These are phyloP conservation scores for Eupelmus urozonus DNA, from an alignment of 2,888 invertebrate genomes.

Conservation along the genomic window DNA sequence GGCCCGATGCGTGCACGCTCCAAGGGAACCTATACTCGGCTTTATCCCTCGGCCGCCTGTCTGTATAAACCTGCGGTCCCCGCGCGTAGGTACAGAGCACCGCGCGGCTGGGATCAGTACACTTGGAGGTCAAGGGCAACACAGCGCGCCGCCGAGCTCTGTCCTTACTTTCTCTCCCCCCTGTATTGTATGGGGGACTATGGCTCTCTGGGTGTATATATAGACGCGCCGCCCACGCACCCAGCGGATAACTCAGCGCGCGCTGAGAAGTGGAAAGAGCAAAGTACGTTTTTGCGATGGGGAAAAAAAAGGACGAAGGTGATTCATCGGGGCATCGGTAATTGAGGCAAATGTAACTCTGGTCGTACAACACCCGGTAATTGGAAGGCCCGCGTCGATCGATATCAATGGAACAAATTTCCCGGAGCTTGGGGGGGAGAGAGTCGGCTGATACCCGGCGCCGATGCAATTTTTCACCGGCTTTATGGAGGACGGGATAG, in stretches of 20 bases:
- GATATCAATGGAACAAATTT: slow-evolving; percentile 22
- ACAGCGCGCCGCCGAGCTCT: not conserved
- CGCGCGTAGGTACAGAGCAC: not conserved
- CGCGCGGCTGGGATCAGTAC: slow-evolving; percentile 3
- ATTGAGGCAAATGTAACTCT: slow-evolving; percentile 15
- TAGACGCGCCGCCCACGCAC: too few species aligned
- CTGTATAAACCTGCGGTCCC: not conserved
- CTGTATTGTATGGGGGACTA: too few species aligned
- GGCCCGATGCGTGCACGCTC: not conserved
- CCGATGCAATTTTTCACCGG: not conserved
- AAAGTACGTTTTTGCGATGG: not conserved
- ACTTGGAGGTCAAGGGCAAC: slow-evolving; percentile 38
- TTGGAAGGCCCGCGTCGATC: slow-evolving; percentile 19
- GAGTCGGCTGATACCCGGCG: too few species aligned
- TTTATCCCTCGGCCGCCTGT: too few species aligned
- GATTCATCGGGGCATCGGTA: not conserved
- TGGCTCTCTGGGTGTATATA: not conserved
- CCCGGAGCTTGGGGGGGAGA: not conserved
- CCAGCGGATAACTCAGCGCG: too few species aligned
- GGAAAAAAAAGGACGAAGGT: not conserved
- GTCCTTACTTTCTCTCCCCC: too few species aligned
- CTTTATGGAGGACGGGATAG: too few species aligned
- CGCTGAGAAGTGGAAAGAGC: not conserved
- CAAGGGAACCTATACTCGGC: not conserved
- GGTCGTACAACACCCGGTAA: slow-evolving; percentile 22